Percentiles rank a stretch among this genome's conserved stretches.
These are phyloP conservation scores for Ictalurus furcatus DNA, from an alignment of 2,113 vertebrate species.

Conservation along the genomic window DNA sequence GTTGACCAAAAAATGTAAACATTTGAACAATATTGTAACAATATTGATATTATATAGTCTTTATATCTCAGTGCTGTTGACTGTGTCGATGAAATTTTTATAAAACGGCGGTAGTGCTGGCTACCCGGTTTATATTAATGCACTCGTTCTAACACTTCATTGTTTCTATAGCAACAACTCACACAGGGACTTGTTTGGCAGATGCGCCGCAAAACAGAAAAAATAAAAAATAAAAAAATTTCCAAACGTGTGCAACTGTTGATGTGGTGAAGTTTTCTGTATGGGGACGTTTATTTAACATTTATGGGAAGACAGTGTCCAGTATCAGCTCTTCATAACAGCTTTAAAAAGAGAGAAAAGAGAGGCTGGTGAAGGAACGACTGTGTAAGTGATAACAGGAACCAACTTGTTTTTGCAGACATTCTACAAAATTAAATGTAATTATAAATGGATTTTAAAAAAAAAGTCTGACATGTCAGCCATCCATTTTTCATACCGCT, in stretches of 20 bases:
- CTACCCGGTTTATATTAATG: background rate
- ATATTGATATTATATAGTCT: background rate
- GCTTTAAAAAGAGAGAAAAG: background rate
- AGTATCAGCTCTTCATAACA: background rate
- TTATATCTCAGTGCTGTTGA: background rate
- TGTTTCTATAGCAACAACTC: background rate
- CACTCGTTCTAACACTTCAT: background rate
- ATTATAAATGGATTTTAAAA: background rate
- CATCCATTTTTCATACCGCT: no score
- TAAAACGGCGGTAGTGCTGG: background rate
- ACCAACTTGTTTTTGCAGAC: background rate
- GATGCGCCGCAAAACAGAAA: background rate
- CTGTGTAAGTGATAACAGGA: background rate
- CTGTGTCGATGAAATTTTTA: background rate
- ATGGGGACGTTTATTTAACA: background rate
- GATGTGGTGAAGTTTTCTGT: background rate
- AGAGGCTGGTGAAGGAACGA: background rate
- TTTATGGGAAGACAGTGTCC: background rate
- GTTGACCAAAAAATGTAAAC: no score
- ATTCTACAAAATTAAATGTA: background rate
- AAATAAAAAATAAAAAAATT: background rate
- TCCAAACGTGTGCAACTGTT: background rate
- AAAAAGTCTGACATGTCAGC: no score
- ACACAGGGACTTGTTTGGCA: background rate
- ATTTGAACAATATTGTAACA: background rate